Conservation (phyloP, 2,113 vertebrate species). For the Alethe castanea region DNA sequence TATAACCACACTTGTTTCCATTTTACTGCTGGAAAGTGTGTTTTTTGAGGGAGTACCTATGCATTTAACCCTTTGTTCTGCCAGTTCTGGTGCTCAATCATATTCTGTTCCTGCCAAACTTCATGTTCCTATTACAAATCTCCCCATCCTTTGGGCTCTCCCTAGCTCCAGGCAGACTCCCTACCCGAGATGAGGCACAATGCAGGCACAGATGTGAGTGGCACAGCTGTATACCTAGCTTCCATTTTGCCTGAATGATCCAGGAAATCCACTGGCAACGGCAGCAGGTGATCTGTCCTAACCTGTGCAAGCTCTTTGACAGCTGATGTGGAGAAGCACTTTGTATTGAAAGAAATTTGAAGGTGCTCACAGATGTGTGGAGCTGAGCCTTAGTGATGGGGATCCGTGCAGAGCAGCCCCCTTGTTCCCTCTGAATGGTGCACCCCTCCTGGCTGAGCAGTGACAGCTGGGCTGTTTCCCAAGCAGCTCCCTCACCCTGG, state of each 20-base stretch:
- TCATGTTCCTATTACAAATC: too few species aligned
- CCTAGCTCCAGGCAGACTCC: background rate
- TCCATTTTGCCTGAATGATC: background rate
- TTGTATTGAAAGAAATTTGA: background rate
- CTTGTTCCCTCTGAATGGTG: background rate
- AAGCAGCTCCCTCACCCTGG: background rate
- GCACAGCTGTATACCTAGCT: background rate
- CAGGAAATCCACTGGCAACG: background rate
- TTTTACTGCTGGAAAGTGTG: background rate
- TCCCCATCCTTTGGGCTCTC: background rate
- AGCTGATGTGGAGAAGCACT: background rate
- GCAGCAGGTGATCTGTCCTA: fast-evolving
- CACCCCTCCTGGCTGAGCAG: background rate
- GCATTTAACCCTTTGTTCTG: background rate
- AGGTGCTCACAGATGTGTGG: background rate
- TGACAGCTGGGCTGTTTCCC: background rate
- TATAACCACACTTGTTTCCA: background rate
- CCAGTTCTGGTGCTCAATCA: background rate
- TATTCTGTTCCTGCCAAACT: background rate
- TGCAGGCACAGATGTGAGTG: background rate
- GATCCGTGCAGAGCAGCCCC: background rate
- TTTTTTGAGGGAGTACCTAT: background rate
- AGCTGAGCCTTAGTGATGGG: background rate
- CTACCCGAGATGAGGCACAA: background rate
- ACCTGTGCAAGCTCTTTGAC: background rate